Conservation (phyloP, 2,888 invertebrate genomes). For the Cerceris ruficornis region DNA sequence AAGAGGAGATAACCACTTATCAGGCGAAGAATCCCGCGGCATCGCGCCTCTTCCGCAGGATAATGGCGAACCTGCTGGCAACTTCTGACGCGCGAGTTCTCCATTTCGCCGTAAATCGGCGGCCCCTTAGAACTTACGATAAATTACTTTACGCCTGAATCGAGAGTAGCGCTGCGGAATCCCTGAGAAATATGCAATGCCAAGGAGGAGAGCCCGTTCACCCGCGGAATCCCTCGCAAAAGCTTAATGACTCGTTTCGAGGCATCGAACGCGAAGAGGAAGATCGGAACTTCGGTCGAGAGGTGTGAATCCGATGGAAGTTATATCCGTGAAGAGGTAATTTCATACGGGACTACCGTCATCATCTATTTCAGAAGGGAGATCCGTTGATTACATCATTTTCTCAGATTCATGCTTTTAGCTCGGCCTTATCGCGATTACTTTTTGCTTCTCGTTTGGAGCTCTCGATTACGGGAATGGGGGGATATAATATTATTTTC, state of each 20-base stretch:
- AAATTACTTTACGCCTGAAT: conserved; percentile 52
- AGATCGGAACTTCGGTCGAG: conserved; percentile 3
- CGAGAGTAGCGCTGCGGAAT: conserved; percentile 33
- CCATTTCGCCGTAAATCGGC: conserved; percentile 49
- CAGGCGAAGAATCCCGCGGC: conserved; percentile 30
- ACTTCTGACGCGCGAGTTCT: conserved; percentile 40
- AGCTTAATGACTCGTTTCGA: conserved; percentile 22
- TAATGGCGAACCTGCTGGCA: conserved; percentile 49
- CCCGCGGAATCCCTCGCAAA: conserved; percentile 18
- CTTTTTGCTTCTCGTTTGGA: no score
- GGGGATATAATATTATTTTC: no score
- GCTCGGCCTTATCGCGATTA: no score
- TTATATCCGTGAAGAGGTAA: background rate
- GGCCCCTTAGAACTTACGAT: conserved; percentile 52
- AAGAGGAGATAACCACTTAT: conserved; percentile 51
- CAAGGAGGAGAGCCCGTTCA: background rate
- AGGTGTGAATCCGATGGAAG: background rate
- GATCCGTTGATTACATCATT: background rate
- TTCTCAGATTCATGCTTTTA: no score
- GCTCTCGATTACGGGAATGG: no score
- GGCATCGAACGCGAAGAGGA: conserved; percentile 5
- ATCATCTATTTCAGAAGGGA: background rate
- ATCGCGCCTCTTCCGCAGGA: conserved; percentile 25
- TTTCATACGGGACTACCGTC: background rate
- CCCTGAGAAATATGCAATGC: conserved; percentile 15